Conservation (phyloP, 2,888 invertebrate genomes). For the Terebella lapidaria region DNA sequence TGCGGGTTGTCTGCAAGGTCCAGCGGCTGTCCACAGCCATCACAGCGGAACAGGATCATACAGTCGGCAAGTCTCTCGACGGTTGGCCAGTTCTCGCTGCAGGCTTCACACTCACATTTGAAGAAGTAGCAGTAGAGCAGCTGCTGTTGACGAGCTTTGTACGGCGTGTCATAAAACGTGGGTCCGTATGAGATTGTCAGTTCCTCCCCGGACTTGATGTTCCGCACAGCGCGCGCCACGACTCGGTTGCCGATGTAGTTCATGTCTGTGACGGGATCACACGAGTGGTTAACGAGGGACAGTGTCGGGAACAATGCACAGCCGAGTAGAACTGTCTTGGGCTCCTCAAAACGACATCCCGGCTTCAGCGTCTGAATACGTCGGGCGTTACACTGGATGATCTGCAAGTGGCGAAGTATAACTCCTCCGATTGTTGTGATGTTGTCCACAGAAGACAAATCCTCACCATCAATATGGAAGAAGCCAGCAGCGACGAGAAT, state of each 20-base stretch:
- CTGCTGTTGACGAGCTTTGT: slow-evolving; percentile 60
- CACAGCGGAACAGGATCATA: slow-evolving; percentile 17
- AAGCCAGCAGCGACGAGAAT: slow-evolving; percentile 33
- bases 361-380: slow-evolving; percentile 61
- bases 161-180: slow-evolving; percentile 34
- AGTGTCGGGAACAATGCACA: slow-evolving; percentile 81
- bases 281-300: slow-evolving; percentile 89
- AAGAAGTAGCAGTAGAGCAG: slow-evolving; percentile 73
- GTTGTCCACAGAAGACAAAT: neutral
- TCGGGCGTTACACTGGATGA: slow-evolving; percentile 77
- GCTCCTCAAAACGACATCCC: slow-evolving; percentile 35
- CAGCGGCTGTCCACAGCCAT: slow-evolving; percentile 12
- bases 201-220: slow-evolving; percentile 66
- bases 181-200: slow-evolving; percentile 73
- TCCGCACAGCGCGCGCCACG: slow-evolving; percentile 65
- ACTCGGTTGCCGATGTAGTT: slow-evolving; percentile 70
- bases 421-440: slow-evolving; percentile 59
- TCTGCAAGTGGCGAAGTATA: slow-evolving; percentile 71
- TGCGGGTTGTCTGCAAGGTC: slow-evolving; percentile 3
- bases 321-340: slow-evolving; percentile 59
- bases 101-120: slow-evolving; percentile 59
- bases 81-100: slow-evolving; percentile 39
- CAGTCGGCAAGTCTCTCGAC: slow-evolving; percentile 25
- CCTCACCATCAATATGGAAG: neutral
- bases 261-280: slow-evolving; percentile 73